Evolutionary conservation across 2,113 vertebrate species (phyloP).

Genomic region (Pangasianodon gigas): DNA sequence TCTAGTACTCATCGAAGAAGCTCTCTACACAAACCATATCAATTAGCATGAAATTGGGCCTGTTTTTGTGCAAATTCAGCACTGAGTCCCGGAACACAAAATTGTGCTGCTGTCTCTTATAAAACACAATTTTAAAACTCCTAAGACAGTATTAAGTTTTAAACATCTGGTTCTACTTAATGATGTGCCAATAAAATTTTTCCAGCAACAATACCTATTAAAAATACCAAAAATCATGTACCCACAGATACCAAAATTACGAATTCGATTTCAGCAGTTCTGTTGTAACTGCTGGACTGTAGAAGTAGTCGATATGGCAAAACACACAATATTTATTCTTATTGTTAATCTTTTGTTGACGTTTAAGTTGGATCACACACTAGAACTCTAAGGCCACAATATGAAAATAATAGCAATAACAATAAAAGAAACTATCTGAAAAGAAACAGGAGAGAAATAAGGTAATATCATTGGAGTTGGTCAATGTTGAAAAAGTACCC

Average conservation of each 20-base stretch:
- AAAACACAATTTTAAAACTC: constrained; percentile 29
- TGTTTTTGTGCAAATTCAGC: constrained; percentile 11
- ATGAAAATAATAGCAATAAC: neutral
- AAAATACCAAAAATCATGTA: constrained; percentile 19
- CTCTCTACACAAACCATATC: constrained; percentile 25
- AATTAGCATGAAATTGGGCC: neutral
- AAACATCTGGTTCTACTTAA: constrained; percentile 35
- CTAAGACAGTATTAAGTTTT: neutral
- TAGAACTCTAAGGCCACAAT: neutral
- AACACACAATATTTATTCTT: neutral
- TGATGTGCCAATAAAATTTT: constrained; percentile 11
- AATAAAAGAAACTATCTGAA: neutral
- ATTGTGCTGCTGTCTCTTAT: neutral
- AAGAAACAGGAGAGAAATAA: neutral
- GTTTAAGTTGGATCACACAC: neutral
- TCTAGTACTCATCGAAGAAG: constrained; percentile 8
- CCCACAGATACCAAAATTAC: constrained; percentile 1
- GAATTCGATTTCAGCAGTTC: neutral
- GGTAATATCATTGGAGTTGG: neutral
- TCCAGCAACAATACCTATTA: constrained; percentile 14
- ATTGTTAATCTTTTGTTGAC: neutral
- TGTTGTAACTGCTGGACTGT: neutral
- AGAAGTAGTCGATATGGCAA: neutral
- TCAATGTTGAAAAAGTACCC: neutral
- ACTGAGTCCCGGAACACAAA: constrained; percentile 1